Percentiles rank a stretch among this genome's conserved stretches.
These are phyloP conservation scores for Motacilla alba DNA, from an alignment of 2,113 vertebrate genomes.

Conservation along the genomic window DNA sequence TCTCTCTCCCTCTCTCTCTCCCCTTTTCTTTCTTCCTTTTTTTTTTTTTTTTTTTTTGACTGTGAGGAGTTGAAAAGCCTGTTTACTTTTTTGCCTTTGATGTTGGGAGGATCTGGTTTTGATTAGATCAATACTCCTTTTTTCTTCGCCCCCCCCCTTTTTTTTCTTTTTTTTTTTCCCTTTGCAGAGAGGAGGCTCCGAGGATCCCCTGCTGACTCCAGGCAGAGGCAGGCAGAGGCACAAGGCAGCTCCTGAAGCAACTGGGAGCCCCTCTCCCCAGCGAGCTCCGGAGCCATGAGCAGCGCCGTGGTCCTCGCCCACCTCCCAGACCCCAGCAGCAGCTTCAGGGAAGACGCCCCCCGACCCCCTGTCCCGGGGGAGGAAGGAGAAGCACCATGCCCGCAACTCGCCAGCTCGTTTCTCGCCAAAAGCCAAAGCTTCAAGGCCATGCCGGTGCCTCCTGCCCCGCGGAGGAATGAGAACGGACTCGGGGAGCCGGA, in stretches of 20 bases:
- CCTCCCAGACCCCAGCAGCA: slow-evolving; percentile 88
- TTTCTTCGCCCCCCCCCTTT: not conserved
- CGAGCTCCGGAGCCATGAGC: slow-evolving; percentile 86
- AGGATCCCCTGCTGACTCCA: slow-evolving; percentile 93
- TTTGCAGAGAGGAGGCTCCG: slow-evolving; percentile 85
- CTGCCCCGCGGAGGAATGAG: slow-evolving; percentile 86
- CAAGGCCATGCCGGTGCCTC: slow-evolving; percentile 76
- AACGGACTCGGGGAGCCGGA: slow-evolving; percentile 94
- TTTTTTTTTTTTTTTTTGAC: no score
- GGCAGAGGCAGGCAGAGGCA: slow-evolving; percentile 56
- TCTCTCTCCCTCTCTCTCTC: not conserved
- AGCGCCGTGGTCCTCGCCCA: slow-evolving; percentile 75
- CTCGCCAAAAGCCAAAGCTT: slow-evolving; percentile 77
- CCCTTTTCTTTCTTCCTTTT: not conserved
- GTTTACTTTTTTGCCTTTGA: slow-evolving; percentile 90
- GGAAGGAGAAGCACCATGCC: slow-evolving; percentile 89
- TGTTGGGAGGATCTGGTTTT: slow-evolving; percentile 94
- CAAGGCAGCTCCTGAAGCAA: slow-evolving; percentile 18
- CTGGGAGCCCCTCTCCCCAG: slow-evolving; percentile 32
- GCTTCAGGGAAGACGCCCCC: slow-evolving; percentile 98
- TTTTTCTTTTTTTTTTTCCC: slow-evolving; percentile 58
- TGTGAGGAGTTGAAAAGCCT: slow-evolving; percentile 75
- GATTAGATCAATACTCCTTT: slow-evolving; percentile 92
- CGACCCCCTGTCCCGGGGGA: slow-evolving; percentile 95
- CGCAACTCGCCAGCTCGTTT: slow-evolving; percentile 67